Base-by-base conservation (phyloP, 2,113 vertebrate species). In the Carassius gibelio region DNA sequence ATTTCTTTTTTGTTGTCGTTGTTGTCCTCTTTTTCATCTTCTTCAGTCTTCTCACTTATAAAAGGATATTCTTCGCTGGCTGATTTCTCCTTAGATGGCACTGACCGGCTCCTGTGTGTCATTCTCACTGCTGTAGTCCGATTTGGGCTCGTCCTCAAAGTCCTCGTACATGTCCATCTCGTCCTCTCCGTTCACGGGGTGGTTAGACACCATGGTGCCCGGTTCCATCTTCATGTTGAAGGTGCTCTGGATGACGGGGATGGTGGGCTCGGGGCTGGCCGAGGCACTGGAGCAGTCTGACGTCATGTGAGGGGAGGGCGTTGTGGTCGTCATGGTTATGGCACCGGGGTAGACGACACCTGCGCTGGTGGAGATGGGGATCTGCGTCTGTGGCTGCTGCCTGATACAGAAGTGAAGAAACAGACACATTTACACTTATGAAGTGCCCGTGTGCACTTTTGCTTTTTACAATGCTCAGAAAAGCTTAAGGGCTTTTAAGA, bases 41-140 rank as follows among this genome's bases (percentile, higher is more conserved):
- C 86, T 87, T 92, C 89, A 81, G 90, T 85, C 81, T 78, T 89
- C 76, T 72, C 85, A 87, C 91, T 76, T 42, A 62, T 86, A 3
- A 68, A 55, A 66, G 48, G 30, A 71, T 45, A 57, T 66, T 89
- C 84, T 87, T 68, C 50, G 69, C 75, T 69, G 88, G 79, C 23
- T 84, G 72, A 36, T 59, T 84, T 75, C 79, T 75, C 89, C 93
- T 98, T 94, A 99, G 96, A 98, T 99, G 96, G 97, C 95, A 93
- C 95, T 96, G 93, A 99, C 97, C 84, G 95, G 95, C 96, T 98
- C 97, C 50, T 96, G 96, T 90, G 96, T 96, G 93, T 99, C 98
- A 0, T 97, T 99, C 94, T 99, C 98, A 91, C 98, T 99, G 92
- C 98, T 99, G 95, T 99, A 99, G 98, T 99, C 98, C 94, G 98